These are phyloP conservation scores for Calephelis perditalis DNA, from an alignment of 2,888 invertebrate species.

Conservation along the genomic window DNA sequence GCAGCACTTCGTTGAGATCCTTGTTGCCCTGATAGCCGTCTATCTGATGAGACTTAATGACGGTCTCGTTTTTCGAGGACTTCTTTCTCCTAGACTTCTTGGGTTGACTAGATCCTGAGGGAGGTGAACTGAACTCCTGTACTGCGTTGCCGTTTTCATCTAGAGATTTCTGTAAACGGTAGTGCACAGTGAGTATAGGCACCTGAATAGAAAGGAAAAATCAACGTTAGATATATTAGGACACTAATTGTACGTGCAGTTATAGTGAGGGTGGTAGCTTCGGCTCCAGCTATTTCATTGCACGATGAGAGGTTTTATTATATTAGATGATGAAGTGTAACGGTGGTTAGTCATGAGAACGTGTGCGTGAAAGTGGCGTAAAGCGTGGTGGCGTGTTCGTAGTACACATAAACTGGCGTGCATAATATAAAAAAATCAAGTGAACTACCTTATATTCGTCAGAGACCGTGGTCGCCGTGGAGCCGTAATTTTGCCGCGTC, in stretches of 20 bases:
- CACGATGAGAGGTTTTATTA: slow-evolving; percentile 2
- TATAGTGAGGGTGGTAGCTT: slow-evolving; percentile 12
- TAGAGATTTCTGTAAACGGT: slow-evolving; percentile 77
- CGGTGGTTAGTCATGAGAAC: neutral
- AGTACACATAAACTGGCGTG: neutral
- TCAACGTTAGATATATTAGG: slow-evolving; percentile 34
- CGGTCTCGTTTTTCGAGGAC: slow-evolving; percentile 78
- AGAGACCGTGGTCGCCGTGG: slow-evolving; percentile 39
- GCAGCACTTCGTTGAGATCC: slow-evolving; percentile 86
- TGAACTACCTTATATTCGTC: slow-evolving; percentile 60
- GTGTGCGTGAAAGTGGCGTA: slow-evolving; percentile 8
- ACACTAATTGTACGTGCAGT: slow-evolving; percentile 24
- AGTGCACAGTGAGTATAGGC: slow-evolving; percentile 37
- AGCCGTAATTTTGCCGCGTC: slow-evolving; percentile 53
- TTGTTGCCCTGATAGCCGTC: slow-evolving; percentile 89
- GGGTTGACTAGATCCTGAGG: slow-evolving; percentile 68
- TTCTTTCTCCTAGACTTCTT: slow-evolving; percentile 80
- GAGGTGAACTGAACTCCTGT: slow-evolving; percentile 71
- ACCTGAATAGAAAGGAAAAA: slow-evolving; percentile 40
- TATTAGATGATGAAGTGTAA: slow-evolving; percentile 2
- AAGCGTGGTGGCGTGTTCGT: slow-evolving; percentile 14
- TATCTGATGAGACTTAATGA: slow-evolving; percentile 79
- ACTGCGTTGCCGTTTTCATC: slow-evolving; percentile 91
- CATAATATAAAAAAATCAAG: neutral
- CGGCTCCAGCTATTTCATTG: slow-evolving; percentile 15